Evolutionary conservation across 2,113 vertebrate species (phyloP).

Genomic region (Ahaetulla prasina): DNA sequence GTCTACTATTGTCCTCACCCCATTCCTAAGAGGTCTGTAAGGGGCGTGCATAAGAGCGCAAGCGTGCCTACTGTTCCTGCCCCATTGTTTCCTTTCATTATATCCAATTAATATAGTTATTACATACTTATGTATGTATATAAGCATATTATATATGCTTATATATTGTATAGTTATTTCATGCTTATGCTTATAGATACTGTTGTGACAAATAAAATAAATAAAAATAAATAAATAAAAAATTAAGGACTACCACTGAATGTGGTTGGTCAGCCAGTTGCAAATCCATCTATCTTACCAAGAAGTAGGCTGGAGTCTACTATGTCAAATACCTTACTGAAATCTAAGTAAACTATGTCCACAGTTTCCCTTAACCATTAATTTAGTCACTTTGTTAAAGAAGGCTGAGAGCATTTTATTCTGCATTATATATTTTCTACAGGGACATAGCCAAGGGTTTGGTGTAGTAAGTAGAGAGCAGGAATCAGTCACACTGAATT

Average conservation of each 20-base stretch:
- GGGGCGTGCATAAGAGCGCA: too few relatives aligned
- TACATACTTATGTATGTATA: too few relatives aligned
- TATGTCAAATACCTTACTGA: not conserved
- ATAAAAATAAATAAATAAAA: too few relatives aligned
- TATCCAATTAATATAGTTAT: too few relatives aligned
- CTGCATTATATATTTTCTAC: not conserved
- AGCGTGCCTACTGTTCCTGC: too few relatives aligned
- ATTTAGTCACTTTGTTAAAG: not conserved
- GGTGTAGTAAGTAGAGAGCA: not conserved
- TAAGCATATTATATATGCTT: too few relatives aligned
- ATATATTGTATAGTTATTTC: too few relatives aligned
- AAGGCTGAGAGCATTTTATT: not conserved
- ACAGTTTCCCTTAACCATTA: not conserved
- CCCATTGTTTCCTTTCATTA: too few relatives aligned
- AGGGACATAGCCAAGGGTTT: not conserved
- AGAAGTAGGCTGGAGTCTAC: not conserved
- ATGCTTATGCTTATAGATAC: too few relatives aligned
- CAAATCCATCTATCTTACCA: not conserved
- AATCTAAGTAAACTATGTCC: not conserved
- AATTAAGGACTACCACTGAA: not conserved
- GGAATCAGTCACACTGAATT: not conserved
- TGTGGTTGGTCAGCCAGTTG: not conserved
- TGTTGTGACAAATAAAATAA: too few relatives aligned
- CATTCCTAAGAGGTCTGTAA: too few relatives aligned
- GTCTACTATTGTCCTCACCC: too few relatives aligned